These are phyloP conservation scores for Cerastoderma edule DNA, from an alignment of 2,888 invertebrate species.

Conservation along the genomic window DNA sequence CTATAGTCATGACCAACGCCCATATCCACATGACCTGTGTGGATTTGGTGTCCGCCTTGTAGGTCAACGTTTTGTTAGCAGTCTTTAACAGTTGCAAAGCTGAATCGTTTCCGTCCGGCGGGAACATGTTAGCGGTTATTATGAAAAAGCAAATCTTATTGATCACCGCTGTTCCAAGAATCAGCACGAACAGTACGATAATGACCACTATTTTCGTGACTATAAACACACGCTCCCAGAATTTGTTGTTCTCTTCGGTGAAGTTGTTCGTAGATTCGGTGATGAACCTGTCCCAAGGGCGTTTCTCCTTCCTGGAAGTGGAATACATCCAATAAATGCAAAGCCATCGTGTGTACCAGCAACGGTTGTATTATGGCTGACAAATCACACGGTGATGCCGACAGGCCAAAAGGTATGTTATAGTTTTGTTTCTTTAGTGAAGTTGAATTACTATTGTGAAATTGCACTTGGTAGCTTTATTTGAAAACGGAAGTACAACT, in stretches of 20 bases:
- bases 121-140: constrained; percentile 66
- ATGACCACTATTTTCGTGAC: constrained; percentile 63
- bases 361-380: too few species aligned
- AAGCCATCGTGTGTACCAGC: too few species aligned
- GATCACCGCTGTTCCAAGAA: constrained; percentile 65
- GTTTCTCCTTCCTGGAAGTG: constrained; percentile 15
- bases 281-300: constrained; percentile 70
- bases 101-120: background rate
- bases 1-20: constrained; percentile 68
- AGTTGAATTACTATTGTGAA: too few species aligned
- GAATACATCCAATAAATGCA: too few species aligned
- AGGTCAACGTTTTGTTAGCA: constrained; percentile 7
- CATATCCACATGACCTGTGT: constrained; percentile 75
- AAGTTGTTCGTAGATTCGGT: constrained; percentile 57
- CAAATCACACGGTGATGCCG: too few species aligned
- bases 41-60: background rate
- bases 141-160: constrained; percentile 70
- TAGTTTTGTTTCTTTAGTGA: too few species aligned
- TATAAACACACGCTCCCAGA: constrained; percentile 70
- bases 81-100: background rate
- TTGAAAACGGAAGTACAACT: too few species aligned
- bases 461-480: too few species aligned
- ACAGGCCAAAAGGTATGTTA: too few species aligned
- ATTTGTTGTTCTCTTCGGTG: constrained; percentile 55
- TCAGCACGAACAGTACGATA: constrained; percentile 62